Base-by-base conservation (phyloP, 2,888 invertebrate species). In the Ophion ellenae region DNA sequence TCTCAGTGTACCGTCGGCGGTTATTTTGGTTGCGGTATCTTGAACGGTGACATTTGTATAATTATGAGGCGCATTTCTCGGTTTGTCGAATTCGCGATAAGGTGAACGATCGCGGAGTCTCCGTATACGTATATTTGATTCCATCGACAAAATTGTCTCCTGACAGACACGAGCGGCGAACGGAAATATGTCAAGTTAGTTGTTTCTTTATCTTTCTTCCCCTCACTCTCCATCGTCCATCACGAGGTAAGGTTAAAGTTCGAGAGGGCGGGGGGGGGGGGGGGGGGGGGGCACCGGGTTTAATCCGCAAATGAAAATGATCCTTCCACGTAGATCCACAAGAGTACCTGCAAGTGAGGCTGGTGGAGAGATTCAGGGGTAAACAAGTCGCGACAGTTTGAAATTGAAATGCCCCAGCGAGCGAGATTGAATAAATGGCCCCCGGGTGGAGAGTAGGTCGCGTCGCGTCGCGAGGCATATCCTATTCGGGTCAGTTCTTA, bases 381-480 rank as follows among this genome's bases (percentile, higher is more conserved):
- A 78, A 79, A 78, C 83, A 79, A 85, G 81, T 63, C 81, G 83
- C 81, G 85, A 81, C 75, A 84, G 81, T 83, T 83, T 85, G 71
- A 84, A 86, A 86, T 84, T 87, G 87, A 87, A 87, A 83, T 86
- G 81, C 75, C 76, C 76, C 87, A 81, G 79, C 66, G 17, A 81
- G 83, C 81, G 87, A 86, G 86, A 87, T 86, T 86, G 84, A 85
- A 86, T 87, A 85, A 87, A 87, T 87, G 86, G 84, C 80, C 81
- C 40, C 74, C 69, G 75, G 75, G 79, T 61, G 36, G 84, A 64
- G 75, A 84, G 81, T 84, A 80, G 87, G 86, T 83, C 84, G 74
- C 81, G 80, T 86, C 76, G 81, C 87, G 85, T 81, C 83, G 79
- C 83, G 83, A 83, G 71, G 80, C 70, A 81, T 81, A 81, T 69